Base-by-base conservation (phyloP, 2,797 vertebrate species). In the Pseudomugil gertrudae region DNA sequence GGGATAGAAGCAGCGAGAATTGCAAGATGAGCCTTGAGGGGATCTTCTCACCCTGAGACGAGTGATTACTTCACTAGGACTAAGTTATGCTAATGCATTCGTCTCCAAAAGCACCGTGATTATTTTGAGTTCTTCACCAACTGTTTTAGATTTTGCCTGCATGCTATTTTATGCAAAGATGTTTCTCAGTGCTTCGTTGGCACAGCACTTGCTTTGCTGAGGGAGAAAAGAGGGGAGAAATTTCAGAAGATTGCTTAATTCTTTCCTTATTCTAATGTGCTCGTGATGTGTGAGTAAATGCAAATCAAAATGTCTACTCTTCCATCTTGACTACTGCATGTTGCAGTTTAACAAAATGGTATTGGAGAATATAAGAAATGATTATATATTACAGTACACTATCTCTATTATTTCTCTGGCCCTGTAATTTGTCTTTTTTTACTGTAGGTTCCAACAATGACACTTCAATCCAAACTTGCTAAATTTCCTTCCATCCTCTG, bases 41-140 rank as follows among this genome's bases (percentile, higher is more conserved):
- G 85, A 89, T 92, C 86, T 91, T 84, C 86, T 81, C 85, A 89
- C 89, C 89, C 84, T 76, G 78, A 90, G 89, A 92, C 81, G 78
- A 86, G 87, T 93, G 92, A 93, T 94, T 93, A 92, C 90, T 90
- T 93, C 76, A 81, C 86, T 81, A 80, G 88, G 89, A 87, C 84
- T 92, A 92, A 94, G 84, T 93, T 94, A 94, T 94, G 94, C 86
- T 92, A 94, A 94, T 94, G 81, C 82, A 93, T 94, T 94, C 93
- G 85, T 91, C 87, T 94, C 91, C 88, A 91, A 93, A 94, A 94
- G 92, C 90, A 81, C 81, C 81, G 75, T 92, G 92, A 94, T 94
- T 94, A 93, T 94, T 93, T 93, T 90, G 91, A 93, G 87, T 93
- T 94, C 81, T 89, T 91, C 89, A 80, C 90, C 90, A 93, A 94